These are phyloP conservation scores for Anastatus disparis DNA, from an alignment of 1,140 invertebrate species.

Conservation along the genomic window DNA sequence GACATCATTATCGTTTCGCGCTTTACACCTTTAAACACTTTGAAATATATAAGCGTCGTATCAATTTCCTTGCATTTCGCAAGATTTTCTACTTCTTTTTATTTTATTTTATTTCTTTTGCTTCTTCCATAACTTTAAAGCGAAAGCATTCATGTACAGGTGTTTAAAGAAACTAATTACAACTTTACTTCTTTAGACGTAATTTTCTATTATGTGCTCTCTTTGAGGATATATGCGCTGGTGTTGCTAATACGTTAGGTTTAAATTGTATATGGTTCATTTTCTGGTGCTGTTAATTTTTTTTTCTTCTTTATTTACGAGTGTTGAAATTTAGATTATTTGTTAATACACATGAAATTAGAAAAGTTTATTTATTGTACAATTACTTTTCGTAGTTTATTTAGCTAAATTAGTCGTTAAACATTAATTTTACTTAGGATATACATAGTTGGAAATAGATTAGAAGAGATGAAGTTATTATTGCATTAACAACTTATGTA, in stretches of 20 bases:
- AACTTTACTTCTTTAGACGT: background rate
- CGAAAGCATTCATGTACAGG: slow-evolving; percentile 1
- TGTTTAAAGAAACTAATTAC: slow-evolving; percentile 23
- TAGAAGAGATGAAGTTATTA: too few species aligned
- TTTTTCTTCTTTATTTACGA: background rate
- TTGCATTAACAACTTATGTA: too few species aligned
- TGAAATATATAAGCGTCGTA: too few species aligned
- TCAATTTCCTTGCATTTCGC: background rate
- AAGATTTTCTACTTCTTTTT: background rate
- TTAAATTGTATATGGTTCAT: too few species aligned
- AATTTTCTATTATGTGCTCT: slow-evolving; percentile 8
- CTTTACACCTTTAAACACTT: too few species aligned
- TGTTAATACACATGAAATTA: background rate
- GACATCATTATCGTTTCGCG: too few species aligned
- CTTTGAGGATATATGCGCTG: too few species aligned
- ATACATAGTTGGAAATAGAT: too few species aligned
- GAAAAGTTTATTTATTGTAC: slow-evolving; percentile 9
- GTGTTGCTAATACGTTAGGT: too few species aligned
- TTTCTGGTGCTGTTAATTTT: too few species aligned
- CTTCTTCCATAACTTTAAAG: background rate
- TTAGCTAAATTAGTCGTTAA: too few species aligned
- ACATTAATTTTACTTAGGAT: too few species aligned
- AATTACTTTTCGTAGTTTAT: background rate
- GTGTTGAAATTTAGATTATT: background rate
- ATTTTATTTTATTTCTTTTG: background rate